Evolutionary conservation across 2,797 vertebrate species (phyloP), one percentile per base, ranked within the genome.

Genomic region (Scarus forsteni): DNA sequence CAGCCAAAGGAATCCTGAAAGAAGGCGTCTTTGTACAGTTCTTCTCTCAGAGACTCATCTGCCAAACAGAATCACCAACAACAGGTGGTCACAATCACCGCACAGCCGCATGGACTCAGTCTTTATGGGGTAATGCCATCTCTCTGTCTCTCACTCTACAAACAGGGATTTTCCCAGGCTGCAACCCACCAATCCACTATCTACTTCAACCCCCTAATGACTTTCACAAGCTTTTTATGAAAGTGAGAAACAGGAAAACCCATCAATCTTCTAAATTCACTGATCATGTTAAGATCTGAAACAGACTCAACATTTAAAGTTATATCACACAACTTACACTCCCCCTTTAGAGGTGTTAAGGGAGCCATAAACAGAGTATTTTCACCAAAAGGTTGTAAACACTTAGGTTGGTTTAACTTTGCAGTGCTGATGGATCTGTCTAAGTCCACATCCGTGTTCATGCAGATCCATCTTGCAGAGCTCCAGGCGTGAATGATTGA

Each of bases 31-130:
- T 15, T 1, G 10, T 13, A 27, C 7, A 36, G 46, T 14, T 42
- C 38, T n/a, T 13, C 42, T 13, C 40, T 3, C 12, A 42, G 10
- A 44, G 42, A 44, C 12, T 44, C 11, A 44, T 44, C 42, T 13
- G 7, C n/a, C 42, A 49, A 49, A 56, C 39, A 44, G 45, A 9
- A 7, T 12, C 55, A 50, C 55, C 8, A 18, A 5, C 51, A 73
- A 67, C 71, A 70, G 19, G 46, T 75, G 71, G 61, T 73, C 49
- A 18, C 14, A 60, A 61, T 76, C 49, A 51, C 46, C 54, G 13
- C 53, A 66, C 12, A 44, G 5, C 43, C 43, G 7, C 43, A 15
- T 12, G 18, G 40, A 62, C 48, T 18, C 43, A 48, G 35, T 46
- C 56, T 42, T 76, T 36, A 59, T 40, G 7, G 60, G 6, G 4